These are phyloP conservation scores for Paguma larvata DNA, from an alignment of 2,797 vertebrate genomes.

Conservation along the genomic window DNA sequence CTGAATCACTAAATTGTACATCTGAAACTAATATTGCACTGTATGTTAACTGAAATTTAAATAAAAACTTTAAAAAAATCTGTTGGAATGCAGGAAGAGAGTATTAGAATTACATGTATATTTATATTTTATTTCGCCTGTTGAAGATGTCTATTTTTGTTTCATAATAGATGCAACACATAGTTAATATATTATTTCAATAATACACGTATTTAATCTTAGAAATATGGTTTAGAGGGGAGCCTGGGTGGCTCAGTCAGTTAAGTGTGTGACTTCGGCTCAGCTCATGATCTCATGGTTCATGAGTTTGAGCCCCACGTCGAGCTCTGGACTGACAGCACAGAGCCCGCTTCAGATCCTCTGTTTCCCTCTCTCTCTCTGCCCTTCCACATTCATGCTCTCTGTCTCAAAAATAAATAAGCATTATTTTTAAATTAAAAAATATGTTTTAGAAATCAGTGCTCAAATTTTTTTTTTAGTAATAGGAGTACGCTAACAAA, in stretches of 20 bases:
- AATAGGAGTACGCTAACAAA: not conserved
- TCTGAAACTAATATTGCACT: not conserved
- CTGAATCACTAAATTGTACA: not conserved
- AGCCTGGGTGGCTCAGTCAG: too few species aligned
- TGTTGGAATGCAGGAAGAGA: not conserved
- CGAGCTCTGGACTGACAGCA: too few species aligned
- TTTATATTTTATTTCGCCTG: not conserved
- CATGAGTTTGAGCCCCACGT: too few species aligned
- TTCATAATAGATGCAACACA: not conserved
- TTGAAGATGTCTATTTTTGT: conserved; percentile 18
- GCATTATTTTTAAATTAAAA: too few species aligned
- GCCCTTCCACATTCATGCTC: too few species aligned
- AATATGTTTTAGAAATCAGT: not conserved
- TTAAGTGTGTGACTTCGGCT: too few species aligned
- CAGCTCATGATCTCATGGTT: too few species aligned
- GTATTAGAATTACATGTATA: conserved; percentile 1
- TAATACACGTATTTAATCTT: not conserved
- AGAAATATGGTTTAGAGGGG: not conserved
- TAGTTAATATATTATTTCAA: conserved; percentile 23
- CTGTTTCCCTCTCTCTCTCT: too few species aligned
- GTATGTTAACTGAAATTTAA: not conserved
- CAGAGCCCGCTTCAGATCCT: too few species aligned
- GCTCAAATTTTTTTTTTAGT: not conserved
- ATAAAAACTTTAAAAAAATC: not conserved
- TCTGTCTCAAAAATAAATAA: too few species aligned